These are phyloP conservation scores for Miichthys miiuy DNA, from an alignment of 2,797 vertebrate species.

Conservation along the genomic window DNA sequence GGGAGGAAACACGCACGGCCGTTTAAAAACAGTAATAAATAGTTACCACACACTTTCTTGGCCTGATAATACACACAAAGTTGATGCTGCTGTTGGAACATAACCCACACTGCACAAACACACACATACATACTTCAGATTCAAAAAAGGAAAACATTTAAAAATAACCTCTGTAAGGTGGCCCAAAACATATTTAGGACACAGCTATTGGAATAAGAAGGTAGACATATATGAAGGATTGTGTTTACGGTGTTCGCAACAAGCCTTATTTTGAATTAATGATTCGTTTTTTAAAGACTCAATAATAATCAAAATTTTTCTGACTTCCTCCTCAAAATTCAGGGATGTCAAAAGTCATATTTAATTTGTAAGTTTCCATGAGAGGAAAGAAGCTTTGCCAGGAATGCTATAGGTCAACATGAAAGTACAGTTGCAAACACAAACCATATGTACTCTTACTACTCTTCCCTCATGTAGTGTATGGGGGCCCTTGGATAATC, in stretches of 20 bases:
- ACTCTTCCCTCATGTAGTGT: slow-evolving; percentile 2
- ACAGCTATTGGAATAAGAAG: neutral
- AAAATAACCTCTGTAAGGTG: neutral
- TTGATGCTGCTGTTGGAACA: slow-evolving; percentile 36
- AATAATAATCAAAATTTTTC: slow-evolving; percentile 20
- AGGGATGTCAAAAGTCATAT: neutral
- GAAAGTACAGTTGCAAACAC: slow-evolving; percentile 8
- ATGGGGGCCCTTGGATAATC: slow-evolving; percentile 32
- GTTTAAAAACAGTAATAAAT: slow-evolving; percentile 3
- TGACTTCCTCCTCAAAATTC: neutral
- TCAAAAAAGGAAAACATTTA: neutral
- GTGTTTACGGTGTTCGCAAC: neutral
- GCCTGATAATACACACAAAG: slow-evolving; percentile 30
- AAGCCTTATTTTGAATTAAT: neutral
- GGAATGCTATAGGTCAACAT: neutral
- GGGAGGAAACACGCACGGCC: neutral
- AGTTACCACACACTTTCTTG: slow-evolving; percentile 29
- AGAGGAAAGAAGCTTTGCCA: neutral
- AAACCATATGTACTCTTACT: neutral
- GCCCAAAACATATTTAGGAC: neutral
- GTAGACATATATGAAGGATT: neutral
- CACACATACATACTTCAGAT: neutral
- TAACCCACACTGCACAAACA: neutral
- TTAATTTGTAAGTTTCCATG: neutral
- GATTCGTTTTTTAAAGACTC: neutral